These are phyloP conservation scores for Telmatherina bonti DNA, from an alignment of 2,797 vertebrate genomes.

Conservation along the genomic window DNA sequence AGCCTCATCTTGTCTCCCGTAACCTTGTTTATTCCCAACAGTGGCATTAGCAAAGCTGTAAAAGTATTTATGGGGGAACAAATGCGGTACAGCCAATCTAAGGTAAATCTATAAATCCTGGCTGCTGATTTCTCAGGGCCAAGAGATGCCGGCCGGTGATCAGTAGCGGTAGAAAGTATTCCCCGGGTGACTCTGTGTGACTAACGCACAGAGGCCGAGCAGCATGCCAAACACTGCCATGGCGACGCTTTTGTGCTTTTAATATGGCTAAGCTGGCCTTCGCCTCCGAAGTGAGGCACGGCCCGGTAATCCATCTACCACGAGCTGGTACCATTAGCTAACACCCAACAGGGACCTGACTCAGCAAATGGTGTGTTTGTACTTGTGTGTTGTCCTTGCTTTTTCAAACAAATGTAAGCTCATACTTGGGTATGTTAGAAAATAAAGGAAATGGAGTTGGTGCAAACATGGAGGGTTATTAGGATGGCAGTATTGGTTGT, in stretches of 20 bases:
- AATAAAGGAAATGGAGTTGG: constrained; percentile 12
- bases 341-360: constrained; percentile 72
- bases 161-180: constrained; percentile 79
- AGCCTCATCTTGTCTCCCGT: constrained; percentile 77
- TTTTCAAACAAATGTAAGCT: constrained; percentile 35
- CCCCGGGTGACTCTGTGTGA: constrained; percentile 78
- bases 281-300: constrained; percentile 64
- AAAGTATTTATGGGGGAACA: constrained; percentile 85
- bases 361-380: constrained; percentile 60
- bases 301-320: constrained; percentile 72
- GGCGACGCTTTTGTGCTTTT: constrained; percentile 68
- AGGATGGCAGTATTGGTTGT: background rate
- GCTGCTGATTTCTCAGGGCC: constrained; percentile 84
- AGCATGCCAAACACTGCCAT: constrained; percentile 80
- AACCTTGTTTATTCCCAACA: constrained; percentile 87
- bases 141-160: constrained; percentile 77
- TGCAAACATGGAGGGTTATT: constrained; percentile 4
- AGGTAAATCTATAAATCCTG: constrained; percentile 86
- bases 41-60: constrained; percentile 84
- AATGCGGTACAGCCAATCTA: constrained; percentile 82
- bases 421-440: constrained; percentile 8
- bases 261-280: constrained; percentile 75
- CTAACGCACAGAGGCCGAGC: constrained; percentile 68
- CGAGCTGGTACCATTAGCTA: constrained; percentile 75
- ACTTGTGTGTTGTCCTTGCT: constrained; percentile 45